Evolutionary conservation across 2,113 vertebrate genomes (phyloP), one percentile per base, ranked within the genome.

Genomic region (Stomatorhinus ivindoensis): DNA sequence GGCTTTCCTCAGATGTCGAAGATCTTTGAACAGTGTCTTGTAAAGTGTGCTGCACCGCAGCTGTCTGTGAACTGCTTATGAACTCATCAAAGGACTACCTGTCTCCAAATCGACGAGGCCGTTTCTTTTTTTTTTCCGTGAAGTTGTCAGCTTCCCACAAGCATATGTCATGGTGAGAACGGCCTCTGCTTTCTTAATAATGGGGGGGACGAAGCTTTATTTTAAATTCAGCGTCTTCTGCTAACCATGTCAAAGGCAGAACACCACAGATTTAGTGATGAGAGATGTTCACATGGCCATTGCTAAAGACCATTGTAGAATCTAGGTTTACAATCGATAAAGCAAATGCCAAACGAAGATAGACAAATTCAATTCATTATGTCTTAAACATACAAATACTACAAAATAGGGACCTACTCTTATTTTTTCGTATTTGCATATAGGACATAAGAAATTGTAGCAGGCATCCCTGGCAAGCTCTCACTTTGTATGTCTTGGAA

Each of bases 11-110:
- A 99, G 98, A 99, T 98, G 97, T 98, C 96, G 96, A 95, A 98
- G 97, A 99, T 99, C 97, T 98, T 98, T 98, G 97, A 99, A 98
- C 96, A 97, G 97, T 95, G 95, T 96, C 96, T 98, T 97, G 97
- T 97, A 98, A 99, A 98, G 96, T 97, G 95, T 97, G 96, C 96
- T 96, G 96, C 97, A 97, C 97, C 96, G 96, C 94, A 93, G 95
- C 96, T 95, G 96, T 94, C 94, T 95, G 93, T 95, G 97, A 98
- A 97, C 97, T 97, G 97, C 96, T 98, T 97, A 97, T 97, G 97
- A 99, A 98, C 97, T 97, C 96, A 96, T 97, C 55, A 96, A 96
- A 94, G 97, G 95, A 96, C 96, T 95, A 95, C 93, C 94, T 96
- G 96, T 94, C 95, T 97, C 95, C 95, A 96, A 96, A 96, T 96